Evolutionary conservation across 2,888 invertebrate species (phyloP).

Genomic region (Heterodera filipjevi): DNA sequence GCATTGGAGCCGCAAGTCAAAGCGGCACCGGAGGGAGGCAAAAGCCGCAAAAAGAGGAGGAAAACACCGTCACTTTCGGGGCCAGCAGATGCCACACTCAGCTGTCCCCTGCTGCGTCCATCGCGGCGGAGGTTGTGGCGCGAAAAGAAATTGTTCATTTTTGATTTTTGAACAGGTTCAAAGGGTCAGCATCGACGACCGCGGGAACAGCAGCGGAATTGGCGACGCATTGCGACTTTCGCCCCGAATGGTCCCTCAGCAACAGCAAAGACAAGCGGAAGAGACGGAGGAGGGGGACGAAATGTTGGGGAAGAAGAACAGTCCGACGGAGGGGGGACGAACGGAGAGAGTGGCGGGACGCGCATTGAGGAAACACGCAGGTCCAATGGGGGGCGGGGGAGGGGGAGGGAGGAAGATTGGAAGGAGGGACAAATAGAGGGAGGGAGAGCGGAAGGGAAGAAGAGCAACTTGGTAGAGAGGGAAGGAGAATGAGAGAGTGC

Average conservation of each 20-base stretch:
- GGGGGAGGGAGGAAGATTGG: background rate
- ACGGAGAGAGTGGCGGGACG: conserved; percentile 1
- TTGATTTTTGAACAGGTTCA: conserved; percentile 10
- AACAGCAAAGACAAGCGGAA: background rate
- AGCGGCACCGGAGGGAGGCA: background rate
- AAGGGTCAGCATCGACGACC: conserved; percentile 26
- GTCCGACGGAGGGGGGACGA: background rate
- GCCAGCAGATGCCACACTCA: background rate
- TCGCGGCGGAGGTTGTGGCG: conserved; percentile 9
- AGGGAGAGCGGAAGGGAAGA: background rate
- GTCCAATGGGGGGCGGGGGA: background rate
- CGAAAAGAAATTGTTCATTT: background rate
- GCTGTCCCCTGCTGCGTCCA: conserved; percentile 21
- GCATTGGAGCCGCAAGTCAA: conserved; percentile 4
- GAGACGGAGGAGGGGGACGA: background rate
- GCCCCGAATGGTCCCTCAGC: background rate
- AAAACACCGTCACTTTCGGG: background rate
- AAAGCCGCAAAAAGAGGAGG: background rate
- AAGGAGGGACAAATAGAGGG: background rate
- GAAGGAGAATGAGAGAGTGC: background rate
- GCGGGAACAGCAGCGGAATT: background rate
- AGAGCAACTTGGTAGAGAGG: background rate
- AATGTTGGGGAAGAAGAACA: background rate
- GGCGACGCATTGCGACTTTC: background rate
- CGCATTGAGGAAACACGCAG: conserved; percentile 14